Base-by-base conservation (phyloP, 2,888 invertebrate genomes). In the Periphyllus acericola region DNA sequence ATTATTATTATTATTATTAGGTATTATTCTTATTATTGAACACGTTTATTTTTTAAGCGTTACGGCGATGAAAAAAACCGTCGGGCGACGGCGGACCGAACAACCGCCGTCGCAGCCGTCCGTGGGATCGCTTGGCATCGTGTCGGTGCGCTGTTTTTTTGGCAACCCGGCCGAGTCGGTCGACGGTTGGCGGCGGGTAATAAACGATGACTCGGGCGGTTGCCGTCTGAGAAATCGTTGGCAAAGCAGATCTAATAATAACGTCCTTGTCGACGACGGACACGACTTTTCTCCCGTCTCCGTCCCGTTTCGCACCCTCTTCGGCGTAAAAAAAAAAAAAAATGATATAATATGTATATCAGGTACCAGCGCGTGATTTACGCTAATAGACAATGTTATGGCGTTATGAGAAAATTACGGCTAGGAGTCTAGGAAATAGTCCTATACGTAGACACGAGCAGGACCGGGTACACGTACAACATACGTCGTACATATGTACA, bases 221-320 rank as follows among this genome's bases (percentile, higher is more conserved):
- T 36, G 74, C 52, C 32, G 80, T 25, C 25, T 60, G 60, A 80
- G 72, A 85, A 87, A 87, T 80, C 74, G 46, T 76, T 32, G 60
- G 71, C 86, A 71, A 79, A 80, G 79, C 72, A 71, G 72, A n/a
- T 87, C 86, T 87, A 87, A 80, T 87, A 87, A 87, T 87, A 87
- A 72, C 86, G 86, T 80, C 86, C 86, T 52, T 80, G 86, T 71
- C 55, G 78, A 80, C 46, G 71, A 80, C 71, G 71, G 72, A 72
- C 72, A 36, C 79, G 75, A 40, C 25, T 83, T 40, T 14, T 46
- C 14, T 55, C 21, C 60, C 6, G 25, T 29, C 29, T 11, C 68
- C 29, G 68, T 68, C 0, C 68, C 29, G 68, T 68, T 29, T 9
- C 68, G n/a, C 29, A 66, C 68, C 68, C 68, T 29, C 25, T 25